Evolutionary conservation across 1,140 invertebrate genomes (phyloP).

Genomic region (Oryzaephilus surinamensis): DNA sequence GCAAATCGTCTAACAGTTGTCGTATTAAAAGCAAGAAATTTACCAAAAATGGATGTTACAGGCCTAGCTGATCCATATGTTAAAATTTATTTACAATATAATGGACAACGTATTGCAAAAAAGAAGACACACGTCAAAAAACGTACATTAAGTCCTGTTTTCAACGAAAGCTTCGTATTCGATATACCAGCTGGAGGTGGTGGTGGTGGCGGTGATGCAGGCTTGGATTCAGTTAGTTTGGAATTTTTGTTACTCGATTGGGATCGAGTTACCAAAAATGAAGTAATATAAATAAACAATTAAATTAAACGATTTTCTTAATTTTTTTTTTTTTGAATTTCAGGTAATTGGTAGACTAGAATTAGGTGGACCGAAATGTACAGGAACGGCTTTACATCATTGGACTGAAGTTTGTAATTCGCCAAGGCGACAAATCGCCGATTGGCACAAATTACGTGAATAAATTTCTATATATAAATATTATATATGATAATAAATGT

Average conservation of each 20-base stretch:
- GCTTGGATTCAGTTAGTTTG: constrained; percentile 79
- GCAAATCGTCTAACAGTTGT: constrained; percentile 82
- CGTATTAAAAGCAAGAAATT: constrained; percentile 82
- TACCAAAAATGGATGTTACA: constrained; percentile 92
- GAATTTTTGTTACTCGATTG: constrained; percentile 92
- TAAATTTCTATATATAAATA: too few species aligned
- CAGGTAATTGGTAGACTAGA: constrained; percentile 91
- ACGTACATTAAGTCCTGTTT: constrained; percentile 92
- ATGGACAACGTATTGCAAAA: constrained; percentile 95
- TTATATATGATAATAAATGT: too few species aligned
- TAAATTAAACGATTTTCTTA: not conserved
- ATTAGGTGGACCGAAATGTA: constrained; percentile 68
- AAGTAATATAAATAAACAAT: constrained; percentile 48
- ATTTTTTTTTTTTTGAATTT: constrained; percentile 10
- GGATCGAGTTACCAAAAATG: constrained; percentile 96
- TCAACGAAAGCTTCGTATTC: constrained; percentile 94
- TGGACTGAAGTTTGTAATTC: constrained; percentile 95
- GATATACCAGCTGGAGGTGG: constrained; percentile 56
- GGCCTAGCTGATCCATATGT: constrained; percentile 91
- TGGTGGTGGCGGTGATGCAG: constrained; percentile 45
- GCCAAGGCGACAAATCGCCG: constrained; percentile 92
- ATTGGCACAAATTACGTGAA: constrained; percentile 95
- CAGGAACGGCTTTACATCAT: constrained; percentile 76
- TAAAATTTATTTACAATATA: constrained; percentile 88
- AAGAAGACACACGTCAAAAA: constrained; percentile 99